Evolutionary conservation across 2,888 invertebrate genomes (phyloP), one percentile per base, ranked within the genome.

Genomic region (Ecdyonurus torrentis): DNA sequence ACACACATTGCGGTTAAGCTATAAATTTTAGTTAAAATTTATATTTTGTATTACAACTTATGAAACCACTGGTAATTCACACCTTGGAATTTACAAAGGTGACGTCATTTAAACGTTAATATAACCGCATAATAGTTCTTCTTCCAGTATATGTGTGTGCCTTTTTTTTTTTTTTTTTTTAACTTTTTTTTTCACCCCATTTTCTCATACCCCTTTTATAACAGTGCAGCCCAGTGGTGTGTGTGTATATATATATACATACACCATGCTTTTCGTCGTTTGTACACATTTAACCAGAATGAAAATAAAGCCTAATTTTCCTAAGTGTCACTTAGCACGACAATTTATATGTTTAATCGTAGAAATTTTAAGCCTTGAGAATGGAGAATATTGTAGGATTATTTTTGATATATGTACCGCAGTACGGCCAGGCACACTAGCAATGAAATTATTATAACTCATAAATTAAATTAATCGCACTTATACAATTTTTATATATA

Each of bases 341-440:
- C 55, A 55, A 55, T 55, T 55, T 55, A 55, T 55, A 20, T 55
- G 55, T 55, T 55, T 55, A 55, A 55, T 55, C 55, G 55, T 22
- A 55, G 55, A 55, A 55, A 55, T 55, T 55, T 55, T 55, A 55
- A 55, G 55, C 55, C 55, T 55, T 55, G 37, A 37, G 37, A 37
- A 37, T 37, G 37, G 37, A 37, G 37, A 37, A 37, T 37, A 37
- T 37, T 37, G 37, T 37, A 37, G 37, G 37, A 37, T 37, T 37
- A 37, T 37, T 37, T 37, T 37, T 37, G 37, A 37, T 37, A 37
- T 37, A 37, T 37, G 37, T 37, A 37, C 37, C 37, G 37, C 37
- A 37, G 37, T 15, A 37, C 5, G 15, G 15, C 7, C 37, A 37
- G n/a, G 37, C 37, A 37, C 37, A 37, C 37, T 15, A 37, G 37